Percentiles rank a stretch among this genome's conserved stretches.
These are phyloP conservation scores for Drosophila pseudotalamancana DNA, from an alignment of 2,888 invertebrate genomes.

Conservation along the genomic window DNA sequence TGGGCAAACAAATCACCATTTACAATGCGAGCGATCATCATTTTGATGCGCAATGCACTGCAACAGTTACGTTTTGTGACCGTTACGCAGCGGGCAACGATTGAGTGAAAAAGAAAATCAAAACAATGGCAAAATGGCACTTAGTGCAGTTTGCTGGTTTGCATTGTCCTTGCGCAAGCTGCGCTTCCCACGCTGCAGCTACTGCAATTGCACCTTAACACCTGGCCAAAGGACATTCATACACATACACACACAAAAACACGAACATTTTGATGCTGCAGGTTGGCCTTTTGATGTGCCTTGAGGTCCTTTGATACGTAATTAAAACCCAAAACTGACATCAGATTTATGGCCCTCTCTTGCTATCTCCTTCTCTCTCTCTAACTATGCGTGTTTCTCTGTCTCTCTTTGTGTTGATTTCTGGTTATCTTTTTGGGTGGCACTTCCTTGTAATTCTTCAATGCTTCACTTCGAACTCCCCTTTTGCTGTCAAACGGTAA, in stretches of 20 bases:
- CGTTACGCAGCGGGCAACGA: slow-evolving; percentile 68
- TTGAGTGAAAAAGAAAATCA: slow-evolving; percentile 19
- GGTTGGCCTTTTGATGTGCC: slow-evolving; percentile 56
- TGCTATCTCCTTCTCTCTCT: neutral
- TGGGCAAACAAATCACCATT: slow-evolving; percentile 41
- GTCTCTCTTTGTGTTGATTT: neutral
- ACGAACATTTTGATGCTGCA: slow-evolving; percentile 41
- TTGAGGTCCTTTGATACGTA: slow-evolving; percentile 50
- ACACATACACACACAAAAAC: neutral
- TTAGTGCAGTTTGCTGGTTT: slow-evolving; percentile 42
- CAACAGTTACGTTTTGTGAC: slow-evolving; percentile 62
- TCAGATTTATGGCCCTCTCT: slow-evolving; percentile 63
- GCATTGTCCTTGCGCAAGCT: slow-evolving; percentile 79
- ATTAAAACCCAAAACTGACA: slow-evolving; percentile 76
- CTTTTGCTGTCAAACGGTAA: slow-evolving; percentile 63
- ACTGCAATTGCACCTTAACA: slow-evolving; percentile 40
- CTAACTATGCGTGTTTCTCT: neutral
- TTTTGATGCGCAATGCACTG: slow-evolving; percentile 22
- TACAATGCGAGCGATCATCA: slow-evolving; percentile 57
- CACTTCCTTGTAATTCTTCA: slow-evolving; percentile 67
- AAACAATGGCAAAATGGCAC: slow-evolving; percentile 69
- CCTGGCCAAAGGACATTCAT: slow-evolving; percentile 56
- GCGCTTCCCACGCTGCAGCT: slow-evolving; percentile 70
- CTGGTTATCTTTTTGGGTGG: slow-evolving; percentile 50
- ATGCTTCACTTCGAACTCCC: neutral